A percentile compares a stretch with the other conserved stretches of the same genome.
phyloP scores from a whole-genome alignment of 35 echinoderm and acorn worm species.

The Chiridota heheva region DNA sequence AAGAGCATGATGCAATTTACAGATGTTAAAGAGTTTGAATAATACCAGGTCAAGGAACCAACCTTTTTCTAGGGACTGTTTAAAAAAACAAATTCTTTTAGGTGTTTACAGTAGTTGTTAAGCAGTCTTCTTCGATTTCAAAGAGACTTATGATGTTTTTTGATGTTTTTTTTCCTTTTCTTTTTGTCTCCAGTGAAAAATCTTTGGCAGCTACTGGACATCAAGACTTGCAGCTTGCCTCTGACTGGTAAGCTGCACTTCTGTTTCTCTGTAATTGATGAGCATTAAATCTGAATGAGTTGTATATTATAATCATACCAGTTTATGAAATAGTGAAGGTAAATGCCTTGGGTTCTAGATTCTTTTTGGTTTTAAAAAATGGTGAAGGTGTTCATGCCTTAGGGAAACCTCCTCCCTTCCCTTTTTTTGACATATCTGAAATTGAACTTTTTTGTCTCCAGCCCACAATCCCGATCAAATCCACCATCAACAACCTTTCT shows the following conservation, averaged over 20 bases:
- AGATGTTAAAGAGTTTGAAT: too few relatives aligned
- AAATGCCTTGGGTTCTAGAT: too few relatives aligned
- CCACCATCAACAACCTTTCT: too few relatives aligned
- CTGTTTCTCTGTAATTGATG: background rate
- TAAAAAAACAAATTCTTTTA: too few relatives aligned
- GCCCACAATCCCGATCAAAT: too few relatives aligned
- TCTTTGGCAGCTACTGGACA: conserved; percentile 87
- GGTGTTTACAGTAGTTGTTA: too few relatives aligned
- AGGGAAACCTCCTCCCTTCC: background rate
- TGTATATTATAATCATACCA: background rate
- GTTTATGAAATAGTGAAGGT: background rate
- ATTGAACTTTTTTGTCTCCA: too few relatives aligned
- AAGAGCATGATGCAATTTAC: too few relatives aligned
- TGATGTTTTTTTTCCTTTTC: conserved; percentile 39
- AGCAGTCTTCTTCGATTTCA: too few relatives aligned
- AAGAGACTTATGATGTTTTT: too few relatives aligned
- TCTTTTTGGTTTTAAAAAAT: background rate
- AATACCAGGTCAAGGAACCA: too few relatives aligned
- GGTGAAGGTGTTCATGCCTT: background rate
- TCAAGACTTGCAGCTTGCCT: conserved; percentile 92
- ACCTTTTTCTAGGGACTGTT: too few relatives aligned
- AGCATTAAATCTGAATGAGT: background rate
- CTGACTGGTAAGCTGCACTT: conserved; percentile 81
- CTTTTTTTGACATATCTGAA: background rate
- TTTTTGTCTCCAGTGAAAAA: conserved; percentile 77